Percentiles rank a stretch among this genome's conserved stretches.
phyloP scores from a whole-genome alignment of 2,113 vertebrate species.

The Sceloporus undulatus region DNA sequence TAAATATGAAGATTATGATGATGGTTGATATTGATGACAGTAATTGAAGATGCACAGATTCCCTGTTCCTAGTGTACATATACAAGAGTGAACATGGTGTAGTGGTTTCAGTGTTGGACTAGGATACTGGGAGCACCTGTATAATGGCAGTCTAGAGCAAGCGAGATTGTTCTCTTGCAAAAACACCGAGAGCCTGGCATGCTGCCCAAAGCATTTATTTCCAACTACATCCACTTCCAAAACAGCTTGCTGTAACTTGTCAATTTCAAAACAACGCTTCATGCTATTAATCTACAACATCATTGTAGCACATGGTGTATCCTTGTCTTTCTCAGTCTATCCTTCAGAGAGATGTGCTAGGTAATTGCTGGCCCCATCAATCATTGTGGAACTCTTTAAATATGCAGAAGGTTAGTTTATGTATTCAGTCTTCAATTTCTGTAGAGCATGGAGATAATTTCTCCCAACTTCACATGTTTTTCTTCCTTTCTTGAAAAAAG shows the following conservation, averaged over 20 bases:
- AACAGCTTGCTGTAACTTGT: constrained; percentile 15
- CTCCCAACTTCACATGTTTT: neutral
- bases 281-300: constrained; percentile 8
- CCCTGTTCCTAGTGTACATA: too few relatives aligned
- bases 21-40: neutral
- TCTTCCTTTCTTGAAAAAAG: too few relatives aligned
- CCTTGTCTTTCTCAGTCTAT: constrained; percentile 36
- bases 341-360: constrained; percentile 27
- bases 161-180: too few relatives aligned
- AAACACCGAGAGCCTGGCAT: constrained; percentile 3
- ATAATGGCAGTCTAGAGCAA: neutral
- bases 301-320: constrained; percentile 33
- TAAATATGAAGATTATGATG: too few relatives aligned
- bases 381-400: constrained; percentile 72
- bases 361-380: constrained; percentile 60
- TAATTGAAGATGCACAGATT: too few relatives aligned
- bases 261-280: neutral
- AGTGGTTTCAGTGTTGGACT: too few relatives aligned
- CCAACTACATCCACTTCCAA: neutral
- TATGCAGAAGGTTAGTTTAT: constrained; percentile 57
- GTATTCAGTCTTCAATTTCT: constrained; percentile 36
- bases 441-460: constrained; percentile 55
- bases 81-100: too few relatives aligned
- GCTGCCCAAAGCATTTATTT: neutral
- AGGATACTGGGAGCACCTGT: too few relatives aligned